phyloP scores from a whole-genome alignment of 2,797 vertebrate genomes.

The Ciconia nigra region DNA sequence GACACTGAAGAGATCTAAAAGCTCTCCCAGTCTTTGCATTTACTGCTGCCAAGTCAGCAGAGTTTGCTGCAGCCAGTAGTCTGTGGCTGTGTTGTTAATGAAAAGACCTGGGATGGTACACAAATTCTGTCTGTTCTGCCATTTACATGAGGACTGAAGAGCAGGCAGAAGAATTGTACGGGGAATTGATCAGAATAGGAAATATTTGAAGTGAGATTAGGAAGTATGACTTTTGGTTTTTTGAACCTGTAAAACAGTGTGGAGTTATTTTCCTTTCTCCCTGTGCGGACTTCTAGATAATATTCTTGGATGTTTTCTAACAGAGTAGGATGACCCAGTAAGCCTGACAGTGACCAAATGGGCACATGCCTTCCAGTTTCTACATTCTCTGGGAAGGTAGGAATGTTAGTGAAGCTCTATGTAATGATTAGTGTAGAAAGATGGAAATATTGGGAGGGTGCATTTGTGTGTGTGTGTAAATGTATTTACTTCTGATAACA shows the following conservation, averaged over 20 bases:
- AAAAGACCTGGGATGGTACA: not conserved
- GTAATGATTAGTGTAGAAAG: not conserved
- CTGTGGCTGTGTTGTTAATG: not conserved
- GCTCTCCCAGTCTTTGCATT: not conserved
- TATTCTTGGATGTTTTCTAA: not conserved
- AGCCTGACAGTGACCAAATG: accelerated
- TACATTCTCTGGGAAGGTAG: not conserved
- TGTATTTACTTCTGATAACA: not conserved
- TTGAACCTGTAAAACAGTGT: not conserved
- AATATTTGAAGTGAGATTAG: not conserved
- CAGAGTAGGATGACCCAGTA: not conserved
- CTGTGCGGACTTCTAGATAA: not conserved
- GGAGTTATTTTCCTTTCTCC: not conserved
- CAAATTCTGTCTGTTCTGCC: not conserved
- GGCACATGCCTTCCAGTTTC: not conserved
- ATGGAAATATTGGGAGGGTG: not conserved
- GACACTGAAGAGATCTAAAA: not conserved
- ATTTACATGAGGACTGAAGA: accelerated
- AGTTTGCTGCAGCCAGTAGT: not conserved
- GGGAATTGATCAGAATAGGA: not conserved
- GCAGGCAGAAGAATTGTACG: not conserved
- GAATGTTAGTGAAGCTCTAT: not conserved
- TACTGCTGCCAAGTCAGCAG: not conserved
- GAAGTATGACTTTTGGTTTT: not conserved
- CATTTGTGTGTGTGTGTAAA: not conserved